Evolutionary conservation across 2,888 invertebrate species (phyloP).

Genomic region (Tethea ocularis): DNA sequence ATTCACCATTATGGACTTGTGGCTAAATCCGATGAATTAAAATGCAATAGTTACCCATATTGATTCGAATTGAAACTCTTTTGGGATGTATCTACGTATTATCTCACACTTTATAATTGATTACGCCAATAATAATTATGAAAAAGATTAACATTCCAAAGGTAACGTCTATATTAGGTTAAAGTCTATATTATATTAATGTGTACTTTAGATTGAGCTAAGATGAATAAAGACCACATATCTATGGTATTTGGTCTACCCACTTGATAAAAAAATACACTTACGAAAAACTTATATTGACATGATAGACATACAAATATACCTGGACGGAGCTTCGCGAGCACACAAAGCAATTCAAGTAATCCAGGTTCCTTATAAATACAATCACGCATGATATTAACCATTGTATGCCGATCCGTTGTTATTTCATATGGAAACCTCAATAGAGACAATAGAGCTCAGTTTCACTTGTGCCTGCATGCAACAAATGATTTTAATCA

Average conservation of each 20-base stretch:
- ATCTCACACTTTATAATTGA: neutral
- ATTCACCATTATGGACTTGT: constrained; percentile 2
- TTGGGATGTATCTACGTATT: neutral
- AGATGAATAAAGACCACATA: neutral
- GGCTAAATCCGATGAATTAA: constrained; percentile 1
- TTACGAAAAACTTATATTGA: neutral
- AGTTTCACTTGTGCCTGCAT: too few relatives aligned
- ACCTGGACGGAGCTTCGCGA: too few relatives aligned
- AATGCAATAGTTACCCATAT: constrained; percentile 5
- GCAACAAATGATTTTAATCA: too few relatives aligned
- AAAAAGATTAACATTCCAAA: neutral
- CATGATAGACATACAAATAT: too few relatives aligned
- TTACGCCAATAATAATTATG: neutral
- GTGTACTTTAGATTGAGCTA: neutral
- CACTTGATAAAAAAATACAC: neutral
- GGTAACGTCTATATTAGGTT: neutral
- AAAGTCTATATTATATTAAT: neutral
- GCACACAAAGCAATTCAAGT: too few relatives aligned
- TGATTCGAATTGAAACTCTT: neutral
- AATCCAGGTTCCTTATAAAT: too few relatives aligned
- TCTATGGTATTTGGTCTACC: neutral
- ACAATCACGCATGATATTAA: too few relatives aligned
- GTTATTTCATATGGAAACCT: too few relatives aligned
- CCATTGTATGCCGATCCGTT: too few relatives aligned
- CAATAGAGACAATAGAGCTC: too few relatives aligned